Conservation (phyloP, 1,140 invertebrate genomes). For the Chrysopa pallens region DNA sequence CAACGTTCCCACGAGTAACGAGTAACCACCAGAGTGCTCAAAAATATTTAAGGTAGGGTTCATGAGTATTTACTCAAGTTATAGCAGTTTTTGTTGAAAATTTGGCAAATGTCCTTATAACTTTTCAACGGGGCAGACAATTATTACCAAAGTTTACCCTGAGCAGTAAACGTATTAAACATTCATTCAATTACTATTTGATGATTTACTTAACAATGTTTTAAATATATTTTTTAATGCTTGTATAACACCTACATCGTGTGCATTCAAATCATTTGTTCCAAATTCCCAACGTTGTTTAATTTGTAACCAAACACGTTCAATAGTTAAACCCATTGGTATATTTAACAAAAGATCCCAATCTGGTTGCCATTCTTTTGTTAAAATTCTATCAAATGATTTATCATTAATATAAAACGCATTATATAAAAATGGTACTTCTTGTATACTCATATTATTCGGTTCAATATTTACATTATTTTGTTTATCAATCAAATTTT, state of each 20-base stretch:
- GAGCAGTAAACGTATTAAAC: no score
- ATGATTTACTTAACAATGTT: background rate
- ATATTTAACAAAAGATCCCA: slow-evolving; percentile 30
- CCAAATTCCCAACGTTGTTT: slow-evolving; percentile 30
- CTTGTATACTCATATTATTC: slow-evolving; percentile 25
- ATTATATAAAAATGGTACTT: slow-evolving; percentile 40
- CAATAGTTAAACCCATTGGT: slow-evolving; percentile 30
- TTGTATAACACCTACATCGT: slow-evolving; percentile 3
- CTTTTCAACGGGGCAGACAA: no score
- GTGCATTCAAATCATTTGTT: slow-evolving; percentile 6
- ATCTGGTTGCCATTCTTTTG: slow-evolving; percentile 29
- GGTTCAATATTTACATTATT: slow-evolving; percentile 13
- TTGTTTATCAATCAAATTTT: slow-evolving; percentile 25
- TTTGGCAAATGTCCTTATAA: no score
- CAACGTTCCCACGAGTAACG: no score
- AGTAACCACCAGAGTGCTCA: no score
- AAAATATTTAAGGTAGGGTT: no score
- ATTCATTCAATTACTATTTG: no score
- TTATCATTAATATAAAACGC: slow-evolving; percentile 58
- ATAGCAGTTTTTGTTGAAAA: no score
- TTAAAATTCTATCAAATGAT: slow-evolving; percentile 49
- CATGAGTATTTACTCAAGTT: no score
- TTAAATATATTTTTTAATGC: background rate
- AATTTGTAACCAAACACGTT: slow-evolving; percentile 31
- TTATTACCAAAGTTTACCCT: no score